Evolutionary conservation across 2,888 invertebrate genomes (phyloP).

Genomic region (Drosophila borborema): DNA sequence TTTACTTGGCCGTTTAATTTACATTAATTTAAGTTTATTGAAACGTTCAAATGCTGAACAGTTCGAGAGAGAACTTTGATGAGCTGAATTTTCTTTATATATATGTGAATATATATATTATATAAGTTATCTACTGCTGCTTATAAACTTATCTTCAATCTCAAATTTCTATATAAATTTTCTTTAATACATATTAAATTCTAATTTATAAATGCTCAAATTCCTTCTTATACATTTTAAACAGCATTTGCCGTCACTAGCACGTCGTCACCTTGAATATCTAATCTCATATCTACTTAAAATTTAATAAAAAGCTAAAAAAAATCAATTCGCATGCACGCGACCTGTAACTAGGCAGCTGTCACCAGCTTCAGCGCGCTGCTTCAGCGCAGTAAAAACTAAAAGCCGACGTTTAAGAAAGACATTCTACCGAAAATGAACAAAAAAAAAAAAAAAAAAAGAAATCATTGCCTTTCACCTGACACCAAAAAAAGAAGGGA

Average conservation of each 20-base stretch:
- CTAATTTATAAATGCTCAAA: neutral
- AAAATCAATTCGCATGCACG: neutral
- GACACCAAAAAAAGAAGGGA: neutral
- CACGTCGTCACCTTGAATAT: slow-evolving; percentile 7
- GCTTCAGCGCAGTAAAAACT: slow-evolving; percentile 14
- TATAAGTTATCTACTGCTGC: no score
- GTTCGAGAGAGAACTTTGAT: neutral
- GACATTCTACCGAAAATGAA: slow-evolving; percentile 11
- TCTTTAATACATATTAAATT: neutral
- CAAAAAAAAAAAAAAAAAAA: neutral
- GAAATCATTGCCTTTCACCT: slow-evolving; percentile 25
- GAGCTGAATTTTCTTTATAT: no score
- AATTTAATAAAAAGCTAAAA: slow-evolving; percentile 9
- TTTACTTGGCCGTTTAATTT: slow-evolving; percentile 63
- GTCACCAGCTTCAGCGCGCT: neutral
- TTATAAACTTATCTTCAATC: neutral
- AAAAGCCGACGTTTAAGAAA: slow-evolving; percentile 23
- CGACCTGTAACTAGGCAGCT: slow-evolving; percentile 6
- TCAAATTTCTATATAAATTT: neutral
- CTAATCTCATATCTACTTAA: slow-evolving; percentile 5
- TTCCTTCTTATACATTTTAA: neutral
- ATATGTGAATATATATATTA: no score
- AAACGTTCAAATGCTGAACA: neutral
- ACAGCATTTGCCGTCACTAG: neutral
- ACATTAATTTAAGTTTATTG: slow-evolving; percentile 52